A percentile compares a stretch with the other conserved stretches of the same genome.
Conservation (phyloP, 2,113 vertebrate species). For the Vicugna pacos region DNA sequence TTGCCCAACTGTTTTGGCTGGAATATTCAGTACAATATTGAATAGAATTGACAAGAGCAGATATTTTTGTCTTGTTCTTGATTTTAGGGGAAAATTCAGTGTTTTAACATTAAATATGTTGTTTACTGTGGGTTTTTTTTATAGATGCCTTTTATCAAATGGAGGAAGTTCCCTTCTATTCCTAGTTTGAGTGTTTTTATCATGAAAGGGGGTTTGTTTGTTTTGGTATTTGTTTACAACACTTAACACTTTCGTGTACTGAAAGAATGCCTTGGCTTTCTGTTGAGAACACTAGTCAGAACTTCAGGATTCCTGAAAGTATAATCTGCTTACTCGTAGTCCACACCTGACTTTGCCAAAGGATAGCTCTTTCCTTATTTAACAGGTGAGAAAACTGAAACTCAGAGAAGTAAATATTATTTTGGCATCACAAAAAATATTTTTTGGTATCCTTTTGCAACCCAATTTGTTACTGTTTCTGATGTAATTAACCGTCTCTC, state of each 20-base stretch:
- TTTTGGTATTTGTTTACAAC: constrained; percentile 42
- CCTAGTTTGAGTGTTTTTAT: not conserved
- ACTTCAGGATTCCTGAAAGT: constrained; percentile 1
- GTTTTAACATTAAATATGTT: not conserved
- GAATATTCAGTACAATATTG: not conserved
- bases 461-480: not conserved
- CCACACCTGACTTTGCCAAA: not conserved
- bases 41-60: not conserved
- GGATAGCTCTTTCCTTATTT: not conserved
- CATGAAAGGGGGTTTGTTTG: not conserved
- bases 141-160: not conserved
- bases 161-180: not conserved
- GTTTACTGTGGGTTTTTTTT: not conserved
- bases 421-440: not conserved
- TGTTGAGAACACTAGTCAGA: not conserved
- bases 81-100: not conserved
- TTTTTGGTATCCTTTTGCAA: not conserved
- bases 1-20: not conserved
- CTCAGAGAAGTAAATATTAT: not conserved
- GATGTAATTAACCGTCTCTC: not conserved
- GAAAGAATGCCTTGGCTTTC: not conserved
- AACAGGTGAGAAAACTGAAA: constrained; percentile 7
- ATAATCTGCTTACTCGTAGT: not conserved
- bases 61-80: constrained; percentile 1
- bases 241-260: constrained; percentile 3